Evolutionary conservation across 2,888 invertebrate genomes (phyloP).

Genomic region (Nomada flava): DNA sequence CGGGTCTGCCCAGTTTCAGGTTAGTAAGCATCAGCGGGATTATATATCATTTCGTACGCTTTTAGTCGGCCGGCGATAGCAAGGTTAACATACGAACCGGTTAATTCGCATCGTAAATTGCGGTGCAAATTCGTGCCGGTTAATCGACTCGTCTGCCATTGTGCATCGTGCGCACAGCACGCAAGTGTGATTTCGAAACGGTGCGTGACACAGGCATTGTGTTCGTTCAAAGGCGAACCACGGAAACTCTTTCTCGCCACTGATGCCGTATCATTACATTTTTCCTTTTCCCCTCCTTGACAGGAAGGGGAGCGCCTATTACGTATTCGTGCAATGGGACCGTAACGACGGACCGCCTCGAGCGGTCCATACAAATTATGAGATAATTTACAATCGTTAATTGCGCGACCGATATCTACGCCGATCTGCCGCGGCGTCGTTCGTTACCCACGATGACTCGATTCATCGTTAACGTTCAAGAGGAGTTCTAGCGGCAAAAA

Average conservation of each 20-base stretch:
- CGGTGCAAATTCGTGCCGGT: slow-evolving; percentile 38
- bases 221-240: slow-evolving; percentile 17
- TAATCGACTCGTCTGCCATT: slow-evolving; percentile 34
- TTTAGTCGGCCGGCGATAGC: slow-evolving; percentile 30
- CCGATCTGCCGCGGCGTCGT: slow-evolving; percentile 7
- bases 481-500: slow-evolving; percentile 50
- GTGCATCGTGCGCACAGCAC: slow-evolving; percentile 5
- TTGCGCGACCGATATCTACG: slow-evolving; percentile 6
- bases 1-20: slow-evolving; percentile 81
- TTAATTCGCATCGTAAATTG: slow-evolving; percentile 16
- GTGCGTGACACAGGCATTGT: slow-evolving; percentile 56
- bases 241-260: slow-evolving; percentile 14
- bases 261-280: background rate
- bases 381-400: background rate
- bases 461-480: slow-evolving; percentile 32
- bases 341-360: background rate
- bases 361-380: background rate
- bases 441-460: slow-evolving; percentile 47
- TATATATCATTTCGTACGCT: slow-evolving; percentile 31
- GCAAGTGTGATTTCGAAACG: slow-evolving; percentile 43
- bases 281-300: slow-evolving; percentile 33
- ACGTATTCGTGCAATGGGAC: background rate
- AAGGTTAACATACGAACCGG: slow-evolving; percentile 30
- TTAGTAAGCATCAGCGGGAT: slow-evolving; percentile 79
- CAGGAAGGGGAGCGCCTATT: slow-evolving; percentile 72